phyloP scores from a whole-genome alignment of 2,797 vertebrate genomes.

The Varecia variegata region DNA sequence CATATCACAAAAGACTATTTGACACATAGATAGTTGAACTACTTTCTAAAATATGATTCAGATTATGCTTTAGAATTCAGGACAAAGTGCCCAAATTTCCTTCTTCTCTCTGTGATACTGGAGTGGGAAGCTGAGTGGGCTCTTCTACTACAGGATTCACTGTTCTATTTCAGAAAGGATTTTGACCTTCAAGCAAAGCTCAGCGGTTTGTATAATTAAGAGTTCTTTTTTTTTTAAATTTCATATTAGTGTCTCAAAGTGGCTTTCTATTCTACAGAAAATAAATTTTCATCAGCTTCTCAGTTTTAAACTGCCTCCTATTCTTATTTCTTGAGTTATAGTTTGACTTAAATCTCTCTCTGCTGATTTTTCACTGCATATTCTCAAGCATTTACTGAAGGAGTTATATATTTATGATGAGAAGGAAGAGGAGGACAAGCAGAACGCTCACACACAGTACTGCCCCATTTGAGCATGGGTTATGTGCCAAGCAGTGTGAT shows the following conservation, averaged over 20 bases:
- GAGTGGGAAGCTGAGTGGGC: neutral
- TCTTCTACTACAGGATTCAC: neutral
- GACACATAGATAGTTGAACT: neutral
- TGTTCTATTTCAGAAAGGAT: neutral
- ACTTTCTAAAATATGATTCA: neutral
- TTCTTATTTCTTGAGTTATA: neutral
- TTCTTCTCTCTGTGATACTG: neutral
- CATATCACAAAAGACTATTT: neutral
- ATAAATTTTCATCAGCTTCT: neutral
- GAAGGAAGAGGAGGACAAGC: accelerated
- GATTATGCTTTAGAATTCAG: neutral
- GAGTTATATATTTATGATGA: neutral
- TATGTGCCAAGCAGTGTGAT: neutral
- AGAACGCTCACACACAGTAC: neutral
- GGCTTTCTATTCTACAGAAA: neutral
- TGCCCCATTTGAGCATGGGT: neutral
- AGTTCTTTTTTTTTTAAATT: neutral
- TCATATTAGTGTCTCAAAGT: neutral
- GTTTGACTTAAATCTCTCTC: neutral
- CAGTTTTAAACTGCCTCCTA: neutral
- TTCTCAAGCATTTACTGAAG: neutral
- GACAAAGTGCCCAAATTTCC: neutral
- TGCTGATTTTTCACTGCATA: neutral
- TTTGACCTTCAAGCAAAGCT: neutral
- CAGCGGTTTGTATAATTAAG: neutral